Evolutionary conservation across 2,113 vertebrate species (phyloP), one percentile per base, ranked within the genome.

Genomic region (Daphoenositta chrysoptera): DNA sequence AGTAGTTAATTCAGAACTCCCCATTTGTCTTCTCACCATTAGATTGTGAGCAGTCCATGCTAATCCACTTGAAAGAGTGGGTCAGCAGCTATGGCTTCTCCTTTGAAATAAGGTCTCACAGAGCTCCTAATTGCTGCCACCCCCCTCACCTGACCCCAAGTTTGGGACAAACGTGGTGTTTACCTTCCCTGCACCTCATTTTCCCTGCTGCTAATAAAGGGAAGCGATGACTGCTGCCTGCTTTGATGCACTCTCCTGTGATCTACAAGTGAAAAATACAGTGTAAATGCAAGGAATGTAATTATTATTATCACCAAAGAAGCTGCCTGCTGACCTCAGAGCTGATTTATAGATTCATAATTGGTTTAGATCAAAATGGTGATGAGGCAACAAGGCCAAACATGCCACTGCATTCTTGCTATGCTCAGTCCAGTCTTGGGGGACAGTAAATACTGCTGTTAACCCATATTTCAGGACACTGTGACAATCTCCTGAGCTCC

Each of bases 211-310:
- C 40, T 90, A 83, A 80, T 90, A 81, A 81, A 87, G 90, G 64
- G 88, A 94, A 93, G 57, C 39, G 15, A 19, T 68, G 88, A 83
- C 66, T 86, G 39, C 79, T 90, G 72, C 60, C 68, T 92, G 87
- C 90, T 94, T 96, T 93, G 94, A 94, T 90, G 92, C 63, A 88
- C 82, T 30, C 76, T 66, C 85, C 92, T 95, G 87, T 90, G 75
- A 94, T 95, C 92, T 90, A 11, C 54, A 11, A 42, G 66, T 22
- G 58, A 90, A 94, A 97, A 96, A 80, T 16, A 44, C 79, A 90
- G 68, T 39, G 60, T 18, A 88, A 95, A 75, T 40, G 90, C 76
- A 82, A 87, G 84, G 83, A 91, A 64, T 37, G 48, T 94, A 96
- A 95, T 96, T 96, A 95, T 90, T 93, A 90, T 89, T 90, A 92